Evolutionary conservation across 2,113 vertebrate species (phyloP).

Genomic region (Connochaetes taurinus): DNA sequence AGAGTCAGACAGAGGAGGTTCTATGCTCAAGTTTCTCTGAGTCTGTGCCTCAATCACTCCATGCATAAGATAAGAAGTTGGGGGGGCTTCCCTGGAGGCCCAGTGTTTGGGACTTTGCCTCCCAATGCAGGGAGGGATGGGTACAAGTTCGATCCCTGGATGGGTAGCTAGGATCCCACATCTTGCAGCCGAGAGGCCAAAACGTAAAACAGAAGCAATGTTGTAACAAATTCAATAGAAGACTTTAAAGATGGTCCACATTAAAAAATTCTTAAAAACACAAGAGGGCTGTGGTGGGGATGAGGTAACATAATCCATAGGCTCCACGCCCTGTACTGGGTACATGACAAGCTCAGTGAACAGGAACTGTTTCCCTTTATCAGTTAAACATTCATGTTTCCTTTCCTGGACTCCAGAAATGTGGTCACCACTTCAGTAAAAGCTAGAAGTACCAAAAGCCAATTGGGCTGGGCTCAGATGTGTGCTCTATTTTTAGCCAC

Average conservation of each 20-base stretch:
- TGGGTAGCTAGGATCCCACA: not conserved
- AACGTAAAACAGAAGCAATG: not conserved
- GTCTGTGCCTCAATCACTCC: not conserved
- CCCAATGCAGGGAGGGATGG: not conserved
- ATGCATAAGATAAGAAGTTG: rapidly evolving
- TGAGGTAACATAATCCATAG: rapidly evolving
- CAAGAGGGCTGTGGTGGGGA: not conserved
- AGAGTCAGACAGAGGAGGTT: not conserved
- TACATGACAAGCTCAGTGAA: not conserved
- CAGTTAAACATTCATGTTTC: not conserved
- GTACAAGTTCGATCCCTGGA: not conserved
- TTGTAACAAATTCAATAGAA: not conserved
- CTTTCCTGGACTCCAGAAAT: not conserved
- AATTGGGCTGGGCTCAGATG: not conserved
- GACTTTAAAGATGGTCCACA: not conserved
- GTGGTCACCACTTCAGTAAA: not conserved
- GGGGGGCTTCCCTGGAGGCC: not conserved
- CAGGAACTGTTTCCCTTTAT: not conserved
- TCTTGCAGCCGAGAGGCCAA: not conserved
- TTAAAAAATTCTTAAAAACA: not conserved
- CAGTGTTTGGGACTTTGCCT: not conserved
- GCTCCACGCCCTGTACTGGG: not conserved
- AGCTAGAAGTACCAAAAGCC: not conserved
- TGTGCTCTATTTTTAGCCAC: not conserved
- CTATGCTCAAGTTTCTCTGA: not conserved